A percentile compares a stretch with the other conserved stretches of the same genome.
These are phyloP conservation scores for Microhierax caerulescens DNA, from an alignment of 2,797 vertebrate genomes.

Conservation along the genomic window DNA sequence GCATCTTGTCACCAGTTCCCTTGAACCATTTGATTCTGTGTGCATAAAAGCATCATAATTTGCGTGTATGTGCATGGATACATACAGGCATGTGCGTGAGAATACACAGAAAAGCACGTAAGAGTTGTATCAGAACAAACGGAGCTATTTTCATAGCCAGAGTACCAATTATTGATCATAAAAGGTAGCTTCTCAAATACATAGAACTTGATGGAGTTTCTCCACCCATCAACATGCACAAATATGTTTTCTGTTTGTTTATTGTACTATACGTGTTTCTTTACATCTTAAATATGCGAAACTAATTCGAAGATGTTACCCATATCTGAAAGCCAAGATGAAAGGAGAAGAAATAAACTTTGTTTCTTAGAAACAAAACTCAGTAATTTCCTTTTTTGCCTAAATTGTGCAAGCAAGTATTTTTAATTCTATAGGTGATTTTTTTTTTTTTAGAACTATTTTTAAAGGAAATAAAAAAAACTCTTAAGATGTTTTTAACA, in stretches of 20 bases:
- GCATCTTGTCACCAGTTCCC: background rate
- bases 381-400: background rate
- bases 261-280: background rate
- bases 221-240: background rate
- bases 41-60: background rate
- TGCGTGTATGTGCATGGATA: background rate
- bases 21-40: background rate
- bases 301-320: background rate
- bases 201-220: background rate
- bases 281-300: background rate
- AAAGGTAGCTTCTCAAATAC: background rate
- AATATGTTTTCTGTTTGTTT: background rate
- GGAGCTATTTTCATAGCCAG: background rate
- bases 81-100: rapidly evolving
- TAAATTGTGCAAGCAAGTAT: background rate
- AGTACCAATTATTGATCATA: background rate
- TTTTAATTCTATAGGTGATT: background rate
- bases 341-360: background rate
- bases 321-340: background rate
- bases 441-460: background rate
- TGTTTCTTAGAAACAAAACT: background rate
- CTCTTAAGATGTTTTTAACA: background rate
- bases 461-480: background rate
- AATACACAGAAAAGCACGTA: background rate
- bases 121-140: background rate